Base-by-base conservation (phyloP, 2,797 vertebrate species). In the Tenualosa ilisha region DNA sequence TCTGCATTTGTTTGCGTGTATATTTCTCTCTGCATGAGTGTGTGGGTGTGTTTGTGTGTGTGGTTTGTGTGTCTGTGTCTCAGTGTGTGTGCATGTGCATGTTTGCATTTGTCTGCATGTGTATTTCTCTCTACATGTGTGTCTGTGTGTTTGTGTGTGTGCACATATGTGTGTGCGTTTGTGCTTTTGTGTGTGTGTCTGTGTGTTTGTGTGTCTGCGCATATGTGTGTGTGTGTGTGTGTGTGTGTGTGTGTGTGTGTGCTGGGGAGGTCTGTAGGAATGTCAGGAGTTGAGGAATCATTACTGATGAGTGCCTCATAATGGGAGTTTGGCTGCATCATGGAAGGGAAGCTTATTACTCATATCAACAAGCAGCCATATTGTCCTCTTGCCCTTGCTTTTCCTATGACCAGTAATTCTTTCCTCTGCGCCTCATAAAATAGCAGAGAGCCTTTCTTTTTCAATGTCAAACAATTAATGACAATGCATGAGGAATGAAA, bases 381-480 rank as follows among this genome's bases (percentile, higher is more conserved):
- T 90, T 91, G 91, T 91, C 91, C 89, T 89, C 85, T 84, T 89
- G 86, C 26, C 81, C 88, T 84, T 72, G 13, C 68, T 75, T 20
- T 43, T 37, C 31, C 40, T 75, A 75, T 40, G 68, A 31, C 68
- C 68, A 31, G 40, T 40, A 75, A 75, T 40, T 13, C 68, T 17
- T 43, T 43, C 68, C 17, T 20, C 68, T 40, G 31, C 17, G 13
- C 3, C 15, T 40, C 37, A 40, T 20, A 75, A 75, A 75, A 75
- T 17, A 15, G 17, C 68, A 13, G 15, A 75, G 20, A 75, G 20
- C 0, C 37, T 72, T 72, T 40, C 12, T 37, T 43, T 75, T 20
- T 17, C 68, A 75, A 40, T 75, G 68, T 75, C 68, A 75, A 37
- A 40, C 31, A 75, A 75, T 75, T 75, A 75, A 75, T 75, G 68